Evolutionary conservation across 2,797 vertebrate species (phyloP).

Genomic region (Onychomys leucogaster): DNA sequence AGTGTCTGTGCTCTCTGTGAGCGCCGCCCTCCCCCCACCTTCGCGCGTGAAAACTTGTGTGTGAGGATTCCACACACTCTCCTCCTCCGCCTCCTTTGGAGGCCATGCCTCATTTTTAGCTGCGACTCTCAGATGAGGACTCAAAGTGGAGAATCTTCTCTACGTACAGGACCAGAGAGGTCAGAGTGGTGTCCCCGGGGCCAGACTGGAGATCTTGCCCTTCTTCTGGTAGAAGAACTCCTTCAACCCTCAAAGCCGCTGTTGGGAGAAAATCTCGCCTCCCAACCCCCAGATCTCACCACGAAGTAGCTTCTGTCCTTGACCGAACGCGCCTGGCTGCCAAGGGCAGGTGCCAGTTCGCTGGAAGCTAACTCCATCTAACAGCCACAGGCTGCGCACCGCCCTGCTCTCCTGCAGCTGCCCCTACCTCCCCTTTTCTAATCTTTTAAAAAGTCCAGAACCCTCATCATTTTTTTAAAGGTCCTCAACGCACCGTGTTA

Average conservation of each 20-base stretch:
- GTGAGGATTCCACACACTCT: not conserved
- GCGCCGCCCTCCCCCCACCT: not conserved
- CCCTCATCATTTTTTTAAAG: slow-evolving; percentile 85
- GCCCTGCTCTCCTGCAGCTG: not conserved
- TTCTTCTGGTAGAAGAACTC: not conserved
- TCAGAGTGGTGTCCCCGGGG: no score
- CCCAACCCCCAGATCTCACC: not conserved
- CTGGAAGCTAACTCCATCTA: slow-evolving; percentile 77
- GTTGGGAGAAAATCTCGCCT: not conserved
- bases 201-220: not conserved
- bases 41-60: not conserved
- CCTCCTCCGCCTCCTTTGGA: not conserved
- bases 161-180: not conserved
- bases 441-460: slow-evolving; percentile 82
- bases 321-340: slow-evolving; percentile 46
- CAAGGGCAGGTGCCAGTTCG: slow-evolving; percentile 86
- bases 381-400: slow-evolving; percentile 77
- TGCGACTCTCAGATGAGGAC: not conserved
- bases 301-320: slow-evolving; percentile 17
- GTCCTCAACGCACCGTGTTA: slow-evolving; percentile 82
- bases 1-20: not conserved
- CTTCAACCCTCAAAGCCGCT: not conserved
- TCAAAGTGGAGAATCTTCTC: not conserved
- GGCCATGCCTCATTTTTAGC: not conserved
- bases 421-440: not conserved